Evolutionary conservation across 2,797 vertebrate genomes (phyloP).

Genomic region (Fundulus diaphanus): DNA sequence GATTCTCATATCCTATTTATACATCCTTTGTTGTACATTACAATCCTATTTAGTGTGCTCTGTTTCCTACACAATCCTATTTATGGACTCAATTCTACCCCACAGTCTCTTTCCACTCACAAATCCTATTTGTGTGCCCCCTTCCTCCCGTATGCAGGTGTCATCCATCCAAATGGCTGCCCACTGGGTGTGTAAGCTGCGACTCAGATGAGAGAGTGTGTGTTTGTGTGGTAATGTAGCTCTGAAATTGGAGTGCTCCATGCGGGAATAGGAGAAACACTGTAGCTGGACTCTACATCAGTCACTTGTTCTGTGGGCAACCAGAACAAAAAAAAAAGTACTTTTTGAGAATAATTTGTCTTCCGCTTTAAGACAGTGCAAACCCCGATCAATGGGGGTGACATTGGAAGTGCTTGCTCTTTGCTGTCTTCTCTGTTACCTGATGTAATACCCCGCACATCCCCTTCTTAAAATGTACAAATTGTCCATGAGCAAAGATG

Average conservation of each 20-base stretch:
- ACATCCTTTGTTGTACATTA: slow-evolving; percentile 79
- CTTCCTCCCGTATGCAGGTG: slow-evolving; percentile 75
- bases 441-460: slow-evolving; percentile 60
- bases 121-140: slow-evolving; percentile 78
- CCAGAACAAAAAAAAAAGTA: neutral
- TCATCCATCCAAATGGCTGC: slow-evolving; percentile 75
- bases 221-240: slow-evolving; percentile 67
- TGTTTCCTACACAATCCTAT: slow-evolving; percentile 80
- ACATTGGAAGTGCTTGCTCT: slow-evolving; percentile 30
- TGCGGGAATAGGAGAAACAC: slow-evolving; percentile 57
- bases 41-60: slow-evolving; percentile 79
- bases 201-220: slow-evolving; percentile 51
- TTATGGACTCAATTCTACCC: slow-evolving; percentile 68
- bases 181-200: slow-evolving; percentile 61
- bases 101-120: slow-evolving; percentile 55
- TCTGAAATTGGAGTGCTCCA: slow-evolving; percentile 73
- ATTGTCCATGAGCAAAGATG: slow-evolving; percentile 37
- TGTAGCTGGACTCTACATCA: slow-evolving; percentile 50
- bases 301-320: slow-evolving; percentile 47
- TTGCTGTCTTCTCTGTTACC: slow-evolving; percentile 34
- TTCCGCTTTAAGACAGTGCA: slow-evolving; percentile 33
- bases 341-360: slow-evolving; percentile 16
- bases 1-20: slow-evolving; percentile 81
- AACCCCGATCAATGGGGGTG: slow-evolving; percentile 11
- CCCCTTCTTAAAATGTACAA: slow-evolving; percentile 41